Conservation (phyloP, 92 coral and sea anemone genomes). For the Desmophyllum pertusum region DNA sequence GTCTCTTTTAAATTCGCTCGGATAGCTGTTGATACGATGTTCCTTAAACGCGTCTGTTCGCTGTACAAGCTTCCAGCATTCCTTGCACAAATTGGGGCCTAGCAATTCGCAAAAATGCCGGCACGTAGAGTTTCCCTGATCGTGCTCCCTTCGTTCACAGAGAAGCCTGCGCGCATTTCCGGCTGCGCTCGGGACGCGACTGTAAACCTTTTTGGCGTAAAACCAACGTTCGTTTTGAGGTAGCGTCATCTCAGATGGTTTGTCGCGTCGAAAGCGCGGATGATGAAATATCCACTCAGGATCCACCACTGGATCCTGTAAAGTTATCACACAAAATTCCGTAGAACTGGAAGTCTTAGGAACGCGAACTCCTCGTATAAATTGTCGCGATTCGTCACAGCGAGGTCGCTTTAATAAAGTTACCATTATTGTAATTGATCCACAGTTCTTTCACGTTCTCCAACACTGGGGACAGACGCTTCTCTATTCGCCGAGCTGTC, state of each 20-base stretch:
- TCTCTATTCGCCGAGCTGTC: background rate
- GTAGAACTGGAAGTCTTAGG: background rate
- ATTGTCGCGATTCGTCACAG: background rate
- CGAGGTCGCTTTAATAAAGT: constrained; percentile 24
- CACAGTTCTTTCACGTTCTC: background rate
- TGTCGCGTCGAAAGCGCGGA: constrained; percentile 38
- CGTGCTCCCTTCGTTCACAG: constrained; percentile 58
- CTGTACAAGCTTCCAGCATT: constrained; percentile 61
- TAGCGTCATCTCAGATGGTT: background rate
- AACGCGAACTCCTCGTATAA: constrained; percentile 2
- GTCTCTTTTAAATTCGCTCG: constrained; percentile 21
- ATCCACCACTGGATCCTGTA: constrained; percentile 28
- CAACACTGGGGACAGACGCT: background rate
- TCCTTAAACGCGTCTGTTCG: constrained; percentile 49
- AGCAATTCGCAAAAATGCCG: constrained; percentile 83
- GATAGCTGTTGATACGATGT: constrained; percentile 31
- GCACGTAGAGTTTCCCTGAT: constrained; percentile 39
- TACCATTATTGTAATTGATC: constrained; percentile 9
- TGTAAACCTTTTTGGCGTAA: constrained; percentile 40
- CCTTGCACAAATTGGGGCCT: constrained; percentile 79
- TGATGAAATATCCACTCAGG: constrained; percentile 44
- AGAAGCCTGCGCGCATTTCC: constrained; percentile 1
- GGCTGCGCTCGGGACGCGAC: constrained; percentile 71
- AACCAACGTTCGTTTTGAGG: constrained; percentile 36
- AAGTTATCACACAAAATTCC: constrained; percentile 30